phyloP scores from a whole-genome alignment of 2,113 vertebrate species.

The Xenopus tropicalis region DNA sequence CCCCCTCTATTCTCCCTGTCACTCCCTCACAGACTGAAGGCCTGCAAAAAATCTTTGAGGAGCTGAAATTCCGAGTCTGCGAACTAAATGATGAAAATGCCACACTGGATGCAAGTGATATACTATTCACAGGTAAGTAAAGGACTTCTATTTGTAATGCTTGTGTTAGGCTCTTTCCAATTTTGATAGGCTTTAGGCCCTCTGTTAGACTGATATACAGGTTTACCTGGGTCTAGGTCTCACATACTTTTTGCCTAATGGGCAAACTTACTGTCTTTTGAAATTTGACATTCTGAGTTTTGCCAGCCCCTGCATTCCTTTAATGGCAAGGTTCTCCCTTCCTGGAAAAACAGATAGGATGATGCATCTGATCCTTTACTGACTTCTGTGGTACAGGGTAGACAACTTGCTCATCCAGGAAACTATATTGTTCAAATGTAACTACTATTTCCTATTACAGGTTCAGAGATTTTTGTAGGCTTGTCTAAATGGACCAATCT shows the following conservation, averaged over 20 bases:
- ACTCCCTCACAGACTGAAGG: constrained; percentile 69
- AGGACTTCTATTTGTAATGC: background rate
- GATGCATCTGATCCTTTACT: too few relatives aligned
- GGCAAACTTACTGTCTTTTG: too few relatives aligned
- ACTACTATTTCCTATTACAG: constrained; percentile 48
- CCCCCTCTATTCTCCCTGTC: background rate
- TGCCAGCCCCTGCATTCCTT: too few relatives aligned
- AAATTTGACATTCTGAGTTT: too few relatives aligned
- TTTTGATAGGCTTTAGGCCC: background rate
- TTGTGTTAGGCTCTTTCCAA: background rate
- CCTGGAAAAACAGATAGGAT: too few relatives aligned
- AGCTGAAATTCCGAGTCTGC: constrained; percentile 76
- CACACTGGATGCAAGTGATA: constrained; percentile 83
- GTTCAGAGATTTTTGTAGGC: constrained; percentile 87
- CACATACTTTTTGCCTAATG: background rate
- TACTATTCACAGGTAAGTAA: constrained; percentile 76
- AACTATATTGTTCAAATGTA: too few relatives aligned
- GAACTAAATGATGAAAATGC: constrained; percentile 75
- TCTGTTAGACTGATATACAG: background rate
- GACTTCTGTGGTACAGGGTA: too few relatives aligned
- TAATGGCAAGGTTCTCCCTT: too few relatives aligned
- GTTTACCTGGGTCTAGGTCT: background rate
- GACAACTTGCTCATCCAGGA: too few relatives aligned
- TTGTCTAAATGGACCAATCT: constrained; percentile 87
- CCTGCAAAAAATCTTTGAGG: constrained; percentile 73